Percentiles rank a stretch among this genome's conserved stretches.
These are phyloP conservation scores for Bombus waltoni DNA, from an alignment of 1,140 invertebrate genomes.

Conservation along the genomic window DNA sequence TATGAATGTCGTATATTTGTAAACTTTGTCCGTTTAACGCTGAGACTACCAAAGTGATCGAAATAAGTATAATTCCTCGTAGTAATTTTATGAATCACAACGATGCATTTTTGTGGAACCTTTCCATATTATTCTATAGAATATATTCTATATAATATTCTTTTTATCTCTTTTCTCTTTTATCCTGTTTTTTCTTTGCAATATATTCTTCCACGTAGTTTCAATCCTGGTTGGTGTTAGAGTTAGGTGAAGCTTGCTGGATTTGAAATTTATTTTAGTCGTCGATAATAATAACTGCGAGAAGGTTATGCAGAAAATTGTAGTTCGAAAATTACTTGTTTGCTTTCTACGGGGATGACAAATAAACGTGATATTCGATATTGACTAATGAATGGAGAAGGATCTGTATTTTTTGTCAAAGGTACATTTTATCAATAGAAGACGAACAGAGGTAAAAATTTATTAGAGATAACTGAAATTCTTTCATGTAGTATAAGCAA, in stretches of 20 bases:
- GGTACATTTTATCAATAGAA: not conserved
- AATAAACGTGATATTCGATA: not conserved
- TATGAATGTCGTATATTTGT: no score
- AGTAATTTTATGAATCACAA: not conserved
- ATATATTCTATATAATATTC: no score
- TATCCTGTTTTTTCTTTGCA: no score
- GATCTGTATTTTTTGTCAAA: not conserved
- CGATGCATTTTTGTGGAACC: not conserved
- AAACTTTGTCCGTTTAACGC: no score
- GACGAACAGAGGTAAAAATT: not conserved
- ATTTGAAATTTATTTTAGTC: not conserved
- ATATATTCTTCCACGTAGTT: no score
- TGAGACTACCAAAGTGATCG: no score
- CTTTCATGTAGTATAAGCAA: slow-evolving; percentile 1
- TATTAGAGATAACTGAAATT: not conserved
- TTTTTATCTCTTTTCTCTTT: no score
- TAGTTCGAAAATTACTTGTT: not conserved
- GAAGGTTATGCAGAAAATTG: not conserved
- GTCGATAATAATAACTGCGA: not conserved
- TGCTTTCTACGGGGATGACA: not conserved
- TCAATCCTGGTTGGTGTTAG: no score
- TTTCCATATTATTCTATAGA: no score
- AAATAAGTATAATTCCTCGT: no score
- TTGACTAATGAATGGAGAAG: not conserved
- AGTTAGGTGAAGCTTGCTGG: no score